Base-by-base conservation (phyloP, 2,797 vertebrate genomes). In the Sardinella longiceps region DNA sequence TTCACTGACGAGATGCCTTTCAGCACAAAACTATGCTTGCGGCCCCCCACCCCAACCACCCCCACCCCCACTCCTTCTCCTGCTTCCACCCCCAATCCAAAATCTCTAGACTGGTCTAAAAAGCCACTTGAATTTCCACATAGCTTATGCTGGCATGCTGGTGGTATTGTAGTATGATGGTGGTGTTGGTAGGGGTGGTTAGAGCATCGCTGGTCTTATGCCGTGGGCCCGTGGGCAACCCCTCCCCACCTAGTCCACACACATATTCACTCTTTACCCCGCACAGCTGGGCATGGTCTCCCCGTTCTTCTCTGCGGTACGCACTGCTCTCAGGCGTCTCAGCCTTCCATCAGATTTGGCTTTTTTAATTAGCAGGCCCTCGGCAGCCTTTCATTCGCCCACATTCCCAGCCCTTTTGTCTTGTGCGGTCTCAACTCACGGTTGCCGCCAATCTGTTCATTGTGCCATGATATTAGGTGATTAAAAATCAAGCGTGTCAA, bases 391-490 rank as follows among this genome's bases (percentile, higher is more conserved):
- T 82, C 83, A 87, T 63, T 37, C 82, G 88, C 81, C 86, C 80
- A 88, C 48, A 82, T 80, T 80, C 89, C 92, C 87, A 20, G 37
- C 18, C 92, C 81, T 83, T 93, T 89, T 89, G 88, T 94, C 90
- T 91, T 86, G 4, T 53, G 83, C 50, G 81, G 90, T 89, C 89
- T 90, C 88, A 84, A 90, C 90, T 91, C 82, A 86, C 70, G 80
- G 91, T 91, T 94, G 86, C 45, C 90, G 88, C 88, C 88, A 92
- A 93, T 94, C 91, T 93, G 92, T 91, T 95, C 92, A 94, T 91
- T 92, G 91, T 92, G 92, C 91, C 92, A 91, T 93, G 90, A 94
- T 93, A 93, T 94, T 94, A 92, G 92, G 90, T 94, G 91, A 95
- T 94, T 94, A 94, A 93, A 93, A 94, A 93, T 93, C 89, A 91